phyloP scores from a whole-genome alignment of 2,888 invertebrate species.

The Trypoxylon attenuatum region DNA sequence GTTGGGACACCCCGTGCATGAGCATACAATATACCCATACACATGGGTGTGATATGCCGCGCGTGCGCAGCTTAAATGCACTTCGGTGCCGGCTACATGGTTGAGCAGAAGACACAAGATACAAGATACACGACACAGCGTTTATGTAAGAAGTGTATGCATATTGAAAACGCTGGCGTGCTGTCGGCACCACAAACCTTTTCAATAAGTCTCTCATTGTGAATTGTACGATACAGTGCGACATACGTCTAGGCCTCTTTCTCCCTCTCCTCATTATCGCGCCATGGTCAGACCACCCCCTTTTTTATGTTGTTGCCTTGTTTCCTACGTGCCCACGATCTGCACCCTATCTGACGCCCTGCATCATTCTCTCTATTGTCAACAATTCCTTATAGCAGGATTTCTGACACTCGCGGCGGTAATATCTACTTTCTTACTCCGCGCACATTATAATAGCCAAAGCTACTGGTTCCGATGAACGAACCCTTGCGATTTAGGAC shows the following conservation, averaged over 20 bases:
- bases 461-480: no score
- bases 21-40: no score
- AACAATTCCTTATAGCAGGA: no score
- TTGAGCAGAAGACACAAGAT: background rate
- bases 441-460: no score
- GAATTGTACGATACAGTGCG: no score
- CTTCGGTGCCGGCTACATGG: background rate
- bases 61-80: background rate
- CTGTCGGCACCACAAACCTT: background rate
- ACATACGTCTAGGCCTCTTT: background rate
- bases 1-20: background rate
- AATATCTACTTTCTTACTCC: no score
- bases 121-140: background rate
- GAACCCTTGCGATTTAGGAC: no score
- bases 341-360: background rate
- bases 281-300: background rate
- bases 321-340: background rate
- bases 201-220: background rate
- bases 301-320: background rate
- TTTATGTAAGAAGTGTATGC: background rate
- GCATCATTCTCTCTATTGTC: slow-evolving; percentile 39
- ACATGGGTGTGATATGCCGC: background rate
- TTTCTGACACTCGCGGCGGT: no score
- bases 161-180: background rate
- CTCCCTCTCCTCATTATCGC: background rate